Evolutionary conservation across 2,113 vertebrate genomes (phyloP), one percentile per base, ranked within the genome.

Genomic region (Sinocyclocheilus anophthalmus): DNA sequence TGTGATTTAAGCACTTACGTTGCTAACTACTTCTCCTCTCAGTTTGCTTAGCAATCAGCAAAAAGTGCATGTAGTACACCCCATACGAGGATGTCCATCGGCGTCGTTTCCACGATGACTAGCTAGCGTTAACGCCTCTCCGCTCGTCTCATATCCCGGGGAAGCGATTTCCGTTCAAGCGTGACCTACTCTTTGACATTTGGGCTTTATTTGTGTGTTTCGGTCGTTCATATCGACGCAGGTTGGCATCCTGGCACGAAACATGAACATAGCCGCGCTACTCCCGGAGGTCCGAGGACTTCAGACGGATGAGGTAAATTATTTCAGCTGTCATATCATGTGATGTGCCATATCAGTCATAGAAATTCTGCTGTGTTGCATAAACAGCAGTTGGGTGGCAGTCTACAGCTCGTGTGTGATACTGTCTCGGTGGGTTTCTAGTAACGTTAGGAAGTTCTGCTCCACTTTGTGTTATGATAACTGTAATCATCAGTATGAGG

Each of bases 221-320:
- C 70, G 9, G 37, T 24, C 7, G 42, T 18, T 48, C 5, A 37
- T 65, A 63, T 83, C 24, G 57, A 65, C 69, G 45, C 26, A 53
- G 33, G 18, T 33, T 63, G 14, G 16, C 45, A 55, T 72, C 63
- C 50, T 22, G 65, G 33, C 59, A 14, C 37, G 55, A 61, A 80
- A 55, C 39, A 84, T 88, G 86, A 90, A 57, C 78, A 95, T 95
- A 94, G 94, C 94, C 84, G 81, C 90, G 85, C 45, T 89, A 48
- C 79, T 88, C 4, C 84, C 92, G 3, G 94, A 95, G 81, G 92
- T 95, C 85, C 93, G 93, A 80, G 95, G 94, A 90, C 94, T 95
- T 84, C 89, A 87, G 26, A 73, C 91, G 1, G 95, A 95, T 5
- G 93, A 94, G 95, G 95, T 96, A 93, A 76, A 75, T n/a, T 12